These are phyloP conservation scores for Yasuhikotakia modesta DNA, from an alignment of 2,797 vertebrate genomes.

Conservation along the genomic window DNA sequence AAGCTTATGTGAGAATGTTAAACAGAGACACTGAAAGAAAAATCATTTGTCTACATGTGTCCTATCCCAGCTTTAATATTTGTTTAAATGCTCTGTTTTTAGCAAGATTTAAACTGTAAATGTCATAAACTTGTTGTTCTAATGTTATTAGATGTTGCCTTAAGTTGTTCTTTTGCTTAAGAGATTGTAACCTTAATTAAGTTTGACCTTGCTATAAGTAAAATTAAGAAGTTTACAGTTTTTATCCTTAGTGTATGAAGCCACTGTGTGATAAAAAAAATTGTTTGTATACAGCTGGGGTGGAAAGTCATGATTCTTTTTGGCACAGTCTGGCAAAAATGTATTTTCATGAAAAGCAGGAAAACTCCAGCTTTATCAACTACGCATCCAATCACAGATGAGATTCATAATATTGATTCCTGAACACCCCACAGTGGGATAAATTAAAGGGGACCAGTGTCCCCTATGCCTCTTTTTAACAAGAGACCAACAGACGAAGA, in stretches of 20 bases:
- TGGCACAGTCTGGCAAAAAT: background rate
- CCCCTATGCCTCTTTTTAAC: conserved; percentile 5
- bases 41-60: background rate
- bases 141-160: too few species aligned
- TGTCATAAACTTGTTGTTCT: too few species aligned
- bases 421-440: conserved; percentile 21
- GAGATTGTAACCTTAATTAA: too few species aligned
- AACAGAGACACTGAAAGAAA: background rate
- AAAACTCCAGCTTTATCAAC: background rate
- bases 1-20: conserved; percentile 1
- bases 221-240: background rate
- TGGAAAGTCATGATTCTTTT: background rate
- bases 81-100: too few species aligned
- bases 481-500: background rate
- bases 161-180: too few species aligned
- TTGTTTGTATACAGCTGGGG: background rate
- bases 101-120: too few species aligned
- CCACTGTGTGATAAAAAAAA: background rate
- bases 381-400: background rate
- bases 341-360: background rate
- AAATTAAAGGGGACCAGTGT: conserved; percentile 16
- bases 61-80: too few species aligned
- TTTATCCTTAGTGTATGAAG: background rate
- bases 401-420: background rate
- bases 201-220: too few species aligned